phyloP scores from a whole-genome alignment of 2,888 invertebrate genomes.

The Myopa tessellatipennis region DNA sequence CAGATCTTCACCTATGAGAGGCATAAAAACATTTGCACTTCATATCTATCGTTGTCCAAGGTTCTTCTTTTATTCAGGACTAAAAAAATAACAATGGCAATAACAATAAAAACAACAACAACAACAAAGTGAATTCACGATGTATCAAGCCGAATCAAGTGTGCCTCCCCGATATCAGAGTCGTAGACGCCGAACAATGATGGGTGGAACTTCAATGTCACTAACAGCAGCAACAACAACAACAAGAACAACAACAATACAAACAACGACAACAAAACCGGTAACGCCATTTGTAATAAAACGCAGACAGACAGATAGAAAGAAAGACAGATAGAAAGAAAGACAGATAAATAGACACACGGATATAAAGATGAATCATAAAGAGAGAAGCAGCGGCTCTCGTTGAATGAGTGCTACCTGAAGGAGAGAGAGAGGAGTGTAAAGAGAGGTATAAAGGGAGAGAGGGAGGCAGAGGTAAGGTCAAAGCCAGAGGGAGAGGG shows the following conservation, averaged over 20 bases:
- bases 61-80: no score
- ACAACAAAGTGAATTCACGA: neutral
- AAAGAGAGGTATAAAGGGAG: neutral
- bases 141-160: neutral
- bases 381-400: neutral
- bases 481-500: no score
- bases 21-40: no score
- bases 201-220: slow-evolving; percentile 26
- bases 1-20: no score
- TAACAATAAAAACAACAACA: neutral
- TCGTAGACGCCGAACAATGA: slow-evolving; percentile 2
- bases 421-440: neutral
- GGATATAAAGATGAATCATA: neutral
- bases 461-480: no score
- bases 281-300: neutral
- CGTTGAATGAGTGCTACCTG: neutral
- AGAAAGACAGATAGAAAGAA: neutral
- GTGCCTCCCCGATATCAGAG: neutral
- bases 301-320: neutral
- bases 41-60: no score
- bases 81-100: no score
- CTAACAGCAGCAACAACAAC: neutral
- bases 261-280: neutral
- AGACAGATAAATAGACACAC: neutral
- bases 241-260: neutral